These are phyloP conservation scores for Thalassaphorura encarpata DNA, from an alignment of 1,140 invertebrate genomes.

Conservation along the genomic window DNA sequence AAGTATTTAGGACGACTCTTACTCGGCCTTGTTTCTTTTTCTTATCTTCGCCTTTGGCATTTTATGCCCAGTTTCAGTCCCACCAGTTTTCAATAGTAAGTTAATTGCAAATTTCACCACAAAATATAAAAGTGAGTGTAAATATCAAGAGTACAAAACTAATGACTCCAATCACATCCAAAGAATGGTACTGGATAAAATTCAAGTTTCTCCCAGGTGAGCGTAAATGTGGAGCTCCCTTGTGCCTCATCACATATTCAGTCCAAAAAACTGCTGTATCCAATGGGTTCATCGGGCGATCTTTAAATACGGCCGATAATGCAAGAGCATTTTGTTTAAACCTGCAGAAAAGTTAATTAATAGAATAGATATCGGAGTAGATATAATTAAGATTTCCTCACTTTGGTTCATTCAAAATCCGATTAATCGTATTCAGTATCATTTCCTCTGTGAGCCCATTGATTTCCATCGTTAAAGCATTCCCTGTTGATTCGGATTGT, in stretches of 20 bases:
- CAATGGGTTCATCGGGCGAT: neutral
- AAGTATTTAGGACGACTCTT: too few species aligned
- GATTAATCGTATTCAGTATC: conserved; percentile 10
- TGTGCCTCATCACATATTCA: conserved; percentile 54
- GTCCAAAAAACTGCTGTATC: conserved; percentile 25
- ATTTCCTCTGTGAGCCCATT: conserved; percentile 6
- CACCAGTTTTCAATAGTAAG: too few species aligned
- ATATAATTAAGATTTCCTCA: neutral
- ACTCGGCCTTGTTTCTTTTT: too few species aligned
- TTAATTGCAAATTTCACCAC: too few species aligned
- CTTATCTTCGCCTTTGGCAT: too few species aligned
- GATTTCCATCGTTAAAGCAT: conserved; percentile 14
- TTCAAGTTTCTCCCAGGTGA: conserved; percentile 40
- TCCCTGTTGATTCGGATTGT: conserved; percentile 31
- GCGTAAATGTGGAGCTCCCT: conserved; percentile 45
- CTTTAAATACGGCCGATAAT: neutral
- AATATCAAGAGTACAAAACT: neutral
- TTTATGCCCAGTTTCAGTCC: too few species aligned
- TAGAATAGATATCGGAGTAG: too few species aligned
- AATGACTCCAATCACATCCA: conserved; percentile 40
- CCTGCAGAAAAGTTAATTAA: neutral
- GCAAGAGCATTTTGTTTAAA: neutral
- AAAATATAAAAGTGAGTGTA: too few species aligned
- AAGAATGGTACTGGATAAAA: conserved; percentile 43
- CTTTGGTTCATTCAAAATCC: neutral